Conservation (phyloP, 2,797 vertebrate genomes). For the Silurus aristotelis region DNA sequence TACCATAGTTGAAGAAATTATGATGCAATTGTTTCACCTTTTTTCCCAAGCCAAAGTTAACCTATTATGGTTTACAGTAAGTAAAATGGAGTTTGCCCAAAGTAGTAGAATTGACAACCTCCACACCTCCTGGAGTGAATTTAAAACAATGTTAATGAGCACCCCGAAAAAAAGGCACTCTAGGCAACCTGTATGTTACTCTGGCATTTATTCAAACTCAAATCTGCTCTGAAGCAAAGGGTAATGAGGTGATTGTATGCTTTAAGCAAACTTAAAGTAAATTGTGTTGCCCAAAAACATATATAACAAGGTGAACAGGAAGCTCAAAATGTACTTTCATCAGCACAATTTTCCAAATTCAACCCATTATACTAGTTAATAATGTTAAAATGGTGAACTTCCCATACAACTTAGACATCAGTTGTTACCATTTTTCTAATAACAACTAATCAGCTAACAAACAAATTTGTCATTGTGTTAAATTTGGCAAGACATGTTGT, state of each 20-base stretch:
- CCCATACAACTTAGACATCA: not conserved
- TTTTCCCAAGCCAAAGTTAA: not conserved
- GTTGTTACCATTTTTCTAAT: not conserved
- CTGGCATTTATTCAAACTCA: conserved; percentile 3
- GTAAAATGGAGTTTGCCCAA: conserved; percentile 7
- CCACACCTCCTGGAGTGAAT: conserved; percentile 3
- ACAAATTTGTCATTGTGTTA: not conserved
- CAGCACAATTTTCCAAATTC: not conserved
- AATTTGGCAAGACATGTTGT: not conserved
- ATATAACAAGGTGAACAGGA: not conserved
- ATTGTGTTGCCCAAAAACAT: not conserved
- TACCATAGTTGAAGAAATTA: not conserved
- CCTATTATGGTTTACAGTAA: conserved; percentile 18
- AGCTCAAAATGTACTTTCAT: not conserved
- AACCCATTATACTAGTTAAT: not conserved
- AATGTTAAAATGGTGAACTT: not conserved
- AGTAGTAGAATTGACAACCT: conserved; percentile 17
- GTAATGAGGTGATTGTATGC: conserved; percentile 8
- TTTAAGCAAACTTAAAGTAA: conserved; percentile 6
- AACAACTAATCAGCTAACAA: not conserved
- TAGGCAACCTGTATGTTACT: conserved; percentile 6
- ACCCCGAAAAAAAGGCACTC: not conserved
- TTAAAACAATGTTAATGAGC: conserved; percentile 28
- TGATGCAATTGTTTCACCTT: conserved; percentile 21
- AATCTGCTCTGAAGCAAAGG: conserved; percentile 16